phyloP scores from a whole-genome alignment of 2,888 invertebrate genomes.

The Psylliodes chrysocephalus region DNA sequence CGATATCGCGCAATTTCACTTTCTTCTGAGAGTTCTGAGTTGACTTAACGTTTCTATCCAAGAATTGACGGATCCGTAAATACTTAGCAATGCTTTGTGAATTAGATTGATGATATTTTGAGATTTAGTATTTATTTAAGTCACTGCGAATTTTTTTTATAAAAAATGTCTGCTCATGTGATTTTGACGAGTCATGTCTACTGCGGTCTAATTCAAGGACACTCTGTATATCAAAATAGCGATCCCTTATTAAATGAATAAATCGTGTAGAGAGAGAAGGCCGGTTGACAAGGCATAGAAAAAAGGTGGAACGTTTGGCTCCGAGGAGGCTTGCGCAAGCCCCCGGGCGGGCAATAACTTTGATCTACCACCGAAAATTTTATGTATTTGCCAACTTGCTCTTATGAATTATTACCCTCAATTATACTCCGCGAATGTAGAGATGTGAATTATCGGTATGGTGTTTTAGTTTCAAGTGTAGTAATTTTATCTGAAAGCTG shows the following conservation, averaged over 20 bases:
- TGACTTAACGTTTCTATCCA: too few species aligned
- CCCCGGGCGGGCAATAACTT: constrained; percentile 57
- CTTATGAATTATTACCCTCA: constrained; percentile 51
- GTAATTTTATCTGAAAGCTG: constrained; percentile 41
- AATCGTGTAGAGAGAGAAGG: constrained; percentile 45
- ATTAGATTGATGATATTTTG: too few species aligned
- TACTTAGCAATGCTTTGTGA: too few species aligned
- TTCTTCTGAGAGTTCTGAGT: too few species aligned
- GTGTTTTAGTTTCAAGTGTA: constrained; percentile 44
- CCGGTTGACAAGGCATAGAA: constrained; percentile 26
- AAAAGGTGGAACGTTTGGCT: constrained; percentile 25
- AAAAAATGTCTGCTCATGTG: too few species aligned
- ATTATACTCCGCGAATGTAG: constrained; percentile 49
- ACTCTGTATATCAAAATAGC: constrained; percentile 28
- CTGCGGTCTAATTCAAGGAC: too few species aligned
- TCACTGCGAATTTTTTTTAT: too few species aligned
- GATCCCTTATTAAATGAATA: constrained; percentile 48
- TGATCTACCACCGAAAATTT: constrained; percentile 59
- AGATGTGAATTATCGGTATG: constrained; percentile 45
- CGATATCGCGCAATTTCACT: too few species aligned
- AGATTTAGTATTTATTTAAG: too few species aligned
- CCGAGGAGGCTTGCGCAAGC: constrained; percentile 36
- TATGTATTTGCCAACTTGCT: constrained; percentile 55
- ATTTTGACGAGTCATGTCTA: too few species aligned
- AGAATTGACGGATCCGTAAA: too few species aligned